Evolutionary conservation across 2,888 invertebrate genomes (phyloP).

Genomic region (Drosophila yooni): DNA sequence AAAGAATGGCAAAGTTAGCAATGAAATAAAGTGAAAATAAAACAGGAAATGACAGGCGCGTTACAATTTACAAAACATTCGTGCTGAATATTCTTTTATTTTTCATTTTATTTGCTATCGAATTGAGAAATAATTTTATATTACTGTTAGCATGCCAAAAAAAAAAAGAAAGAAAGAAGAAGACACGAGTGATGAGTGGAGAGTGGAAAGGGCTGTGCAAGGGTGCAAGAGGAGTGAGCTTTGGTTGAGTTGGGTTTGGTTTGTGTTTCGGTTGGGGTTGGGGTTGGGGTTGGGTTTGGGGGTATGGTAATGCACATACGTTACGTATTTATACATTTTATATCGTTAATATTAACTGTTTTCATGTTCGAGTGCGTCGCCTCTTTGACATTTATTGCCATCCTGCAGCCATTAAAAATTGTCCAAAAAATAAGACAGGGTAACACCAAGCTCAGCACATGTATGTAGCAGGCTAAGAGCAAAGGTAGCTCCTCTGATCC

Average conservation of each 20-base stretch:
- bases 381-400: slow-evolving; percentile 73
- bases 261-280: background rate
- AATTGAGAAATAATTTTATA: slow-evolving; percentile 76
- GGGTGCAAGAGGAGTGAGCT: background rate
- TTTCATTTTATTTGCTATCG: slow-evolving; percentile 13
- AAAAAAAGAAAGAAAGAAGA: slow-evolving; percentile 7
- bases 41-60: slow-evolving; percentile 77
- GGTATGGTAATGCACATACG: slow-evolving; percentile 31
- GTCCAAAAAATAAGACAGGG: background rate
- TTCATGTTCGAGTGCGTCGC: slow-evolving; percentile 50
- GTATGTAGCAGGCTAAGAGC: background rate
- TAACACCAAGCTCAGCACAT: background rate
- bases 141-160: slow-evolving; percentile 61
- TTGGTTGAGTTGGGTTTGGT: background rate
- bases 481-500: too few relatives aligned
- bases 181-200: background rate
- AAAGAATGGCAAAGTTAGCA: slow-evolving; percentile 69
- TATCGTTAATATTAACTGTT: slow-evolving; percentile 57
- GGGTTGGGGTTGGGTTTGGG: background rate
- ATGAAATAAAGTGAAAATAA: slow-evolving; percentile 73
- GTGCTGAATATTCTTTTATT: slow-evolving; percentile 30
- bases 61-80: slow-evolving; percentile 70
- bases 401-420: slow-evolving; percentile 3
- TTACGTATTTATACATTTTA: slow-evolving; percentile 50
- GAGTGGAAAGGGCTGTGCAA: background rate